Evolutionary conservation across 2,797 vertebrate genomes (phyloP), one percentile per base, ranked within the genome.

Genomic region (Pipistrellus kuhlii): DNA sequence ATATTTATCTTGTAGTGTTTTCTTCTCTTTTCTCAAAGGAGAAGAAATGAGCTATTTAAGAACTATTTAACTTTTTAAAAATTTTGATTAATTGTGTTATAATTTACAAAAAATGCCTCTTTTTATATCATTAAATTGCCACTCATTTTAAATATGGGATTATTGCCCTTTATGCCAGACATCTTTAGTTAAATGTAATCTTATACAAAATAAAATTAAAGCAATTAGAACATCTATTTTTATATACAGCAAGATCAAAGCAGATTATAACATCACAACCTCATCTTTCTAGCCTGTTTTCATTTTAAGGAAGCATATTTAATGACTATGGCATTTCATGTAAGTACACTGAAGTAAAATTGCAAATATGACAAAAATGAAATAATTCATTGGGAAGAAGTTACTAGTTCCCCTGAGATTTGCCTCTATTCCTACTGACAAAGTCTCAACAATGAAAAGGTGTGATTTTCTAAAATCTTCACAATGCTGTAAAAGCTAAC

Each of bases 401-500:
- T 88, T 85, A 62, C 7, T 64, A 80, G 55, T 82, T 55, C 4
- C 82, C 11, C 68, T 80, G n/a, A 88, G 51, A 92, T 69, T 48
- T 86, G 15, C 53, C 44, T 64, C 1, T 72, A 68, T 13, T 89
- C 2, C 23, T 75, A 85, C 0, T 83, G n/a, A 18, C 25, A 86
- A 85, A 90, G n/a, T 14, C n/a, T 81, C 21, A 86, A 12, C 41
- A 90, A 83, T 30, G 13, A 75, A 93, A 76, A 32, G 23, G 23
- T 57, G 62, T 21, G 18, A 85, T 41, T 76, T n/a, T 92, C 84
- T n/a, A 9, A 51, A 77, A 69, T 76, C 68, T 87, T 89, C 68
- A 81, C 41, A 92, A 80, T 30, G 41, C 8, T 86, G 9, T 64
- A 73, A 90, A 94, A 94, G 73, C 11, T 78, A 95, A 14, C 8